Evolutionary conservation across 2,888 invertebrate genomes (phyloP), one percentile per base, ranked within the genome.

Genomic region (Cosmia trapezina): DNA sequence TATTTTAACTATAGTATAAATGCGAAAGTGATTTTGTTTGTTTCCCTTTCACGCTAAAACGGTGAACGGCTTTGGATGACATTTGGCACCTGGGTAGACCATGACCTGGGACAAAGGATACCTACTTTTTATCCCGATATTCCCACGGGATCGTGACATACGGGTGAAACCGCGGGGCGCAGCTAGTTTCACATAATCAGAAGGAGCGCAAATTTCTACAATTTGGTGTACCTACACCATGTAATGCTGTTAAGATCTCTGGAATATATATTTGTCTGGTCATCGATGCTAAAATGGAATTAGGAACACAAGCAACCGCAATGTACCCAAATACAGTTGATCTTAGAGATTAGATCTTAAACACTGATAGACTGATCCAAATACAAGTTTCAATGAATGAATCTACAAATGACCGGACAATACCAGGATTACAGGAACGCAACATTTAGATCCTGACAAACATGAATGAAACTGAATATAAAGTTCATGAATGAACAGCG

Each of bases 391-490:
- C 76, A 70, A 84, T 91, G 87, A 92, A 92, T 91, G 89, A 90
- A 88, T 63, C 67, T 75, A 79, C 82, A 82, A 86, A 83, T 67
- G 47, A 45, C 75, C 22, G 76, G 77, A 89, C 89, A 90, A 89
- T 84, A 76, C 80, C 45, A 77, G 86, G 89, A 90, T 90, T 86
- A 90, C 78, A 83, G 84, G 75, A 74, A 78, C 75, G 79, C 72
- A 82, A 75, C 67, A 76, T 86, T 87, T 81, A 78, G 76, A 83
- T 68, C 81, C 86, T 85, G 86, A 83, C 85, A 86, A 88, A 87
- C 87, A 89, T 90, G 88, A 93, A 92, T 91, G 90, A 89, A 88
- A 70, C 62, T 88, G 86, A 92, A 92, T 90, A 89, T 87, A 87
- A 63, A 69, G 28, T 69, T 81, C 79, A 85, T 87, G 83, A 85